Evolutionary conservation across 92 coral and sea anemone genomes (phyloP).

Genomic region (Diadumene lineata): DNA sequence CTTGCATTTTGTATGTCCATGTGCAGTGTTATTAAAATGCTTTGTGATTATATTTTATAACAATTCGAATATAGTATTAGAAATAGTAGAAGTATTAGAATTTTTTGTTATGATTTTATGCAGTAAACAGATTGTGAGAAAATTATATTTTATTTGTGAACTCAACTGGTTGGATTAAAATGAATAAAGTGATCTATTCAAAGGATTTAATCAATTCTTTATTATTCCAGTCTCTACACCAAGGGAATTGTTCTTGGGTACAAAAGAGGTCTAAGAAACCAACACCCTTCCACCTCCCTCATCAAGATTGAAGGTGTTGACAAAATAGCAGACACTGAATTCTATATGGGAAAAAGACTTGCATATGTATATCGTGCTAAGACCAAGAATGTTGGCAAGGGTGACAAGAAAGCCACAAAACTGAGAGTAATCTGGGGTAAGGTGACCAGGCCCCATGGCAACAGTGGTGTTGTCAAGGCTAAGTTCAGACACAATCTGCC

Average conservation of each 20-base stretch:
- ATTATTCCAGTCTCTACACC: constrained; percentile 72
- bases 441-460: constrained; percentile 92
- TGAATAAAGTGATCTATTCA: no score
- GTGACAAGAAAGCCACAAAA: constrained; percentile 83
- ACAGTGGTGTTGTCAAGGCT: constrained; percentile 99
- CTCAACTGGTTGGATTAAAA: no score
- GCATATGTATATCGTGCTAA: constrained; percentile 96
- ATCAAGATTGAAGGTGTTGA: constrained; percentile 90
- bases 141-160: no score
- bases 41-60: no score
- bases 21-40: no score
- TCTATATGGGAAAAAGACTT: constrained; percentile 95
- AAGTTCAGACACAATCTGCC: constrained; percentile 95
- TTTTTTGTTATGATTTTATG: no score
- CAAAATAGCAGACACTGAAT: constrained; percentile 77
- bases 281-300: constrained; percentile 95
- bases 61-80: no score
- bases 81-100: no score
- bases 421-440: constrained; percentile 97
- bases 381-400: constrained; percentile 84
- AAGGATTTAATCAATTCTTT: background rate
- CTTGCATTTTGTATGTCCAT: no score
- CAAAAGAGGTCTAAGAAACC: constrained; percentile 92
- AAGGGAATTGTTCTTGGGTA: constrained; percentile 99
- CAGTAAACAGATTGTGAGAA: no score